A percentile compares a stretch with the other conserved stretches of the same genome.
Conservation (phyloP, 2,888 invertebrate genomes). For the Brachynemurus nebulosus region DNA sequence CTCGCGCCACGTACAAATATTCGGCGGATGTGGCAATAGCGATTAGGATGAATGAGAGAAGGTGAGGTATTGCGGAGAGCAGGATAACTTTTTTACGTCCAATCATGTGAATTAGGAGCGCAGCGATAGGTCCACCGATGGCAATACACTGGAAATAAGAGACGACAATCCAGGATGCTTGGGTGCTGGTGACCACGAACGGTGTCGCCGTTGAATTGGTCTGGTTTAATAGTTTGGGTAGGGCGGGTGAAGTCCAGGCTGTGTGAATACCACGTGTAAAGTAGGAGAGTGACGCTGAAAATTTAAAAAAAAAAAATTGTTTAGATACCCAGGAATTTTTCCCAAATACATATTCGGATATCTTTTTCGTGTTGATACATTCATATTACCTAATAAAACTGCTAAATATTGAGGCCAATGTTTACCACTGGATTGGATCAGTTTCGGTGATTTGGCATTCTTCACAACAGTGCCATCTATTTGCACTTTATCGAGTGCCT, state of each 20-base stretch:
- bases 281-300: constrained; percentile 28
- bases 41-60: constrained; percentile 48
- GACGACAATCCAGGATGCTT: constrained; percentile 49
- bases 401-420: too few species aligned
- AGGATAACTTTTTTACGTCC: constrained; percentile 54
- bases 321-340: too few species aligned
- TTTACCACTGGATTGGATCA: too few species aligned
- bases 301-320: too few species aligned
- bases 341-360: too few species aligned
- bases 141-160: constrained; percentile 49
- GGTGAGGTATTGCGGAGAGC: constrained; percentile 43
- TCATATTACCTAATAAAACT: too few species aligned
- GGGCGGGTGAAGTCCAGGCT: constrained; percentile 47
- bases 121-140: constrained; percentile 44
- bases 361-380: too few species aligned
- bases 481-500: too few species aligned
- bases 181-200: constrained; percentile 34
- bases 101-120: constrained; percentile 45
- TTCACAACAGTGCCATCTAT: too few species aligned
- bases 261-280: constrained; percentile 29
- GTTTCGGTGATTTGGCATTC: too few species aligned
- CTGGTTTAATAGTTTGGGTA: constrained; percentile 32
- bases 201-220: constrained; percentile 28
- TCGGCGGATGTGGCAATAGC: constrained; percentile 41
- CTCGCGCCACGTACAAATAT: constrained; percentile 36